phyloP scores from a whole-genome alignment of 2,888 invertebrate genomes.

The Trachelus stipa region DNA sequence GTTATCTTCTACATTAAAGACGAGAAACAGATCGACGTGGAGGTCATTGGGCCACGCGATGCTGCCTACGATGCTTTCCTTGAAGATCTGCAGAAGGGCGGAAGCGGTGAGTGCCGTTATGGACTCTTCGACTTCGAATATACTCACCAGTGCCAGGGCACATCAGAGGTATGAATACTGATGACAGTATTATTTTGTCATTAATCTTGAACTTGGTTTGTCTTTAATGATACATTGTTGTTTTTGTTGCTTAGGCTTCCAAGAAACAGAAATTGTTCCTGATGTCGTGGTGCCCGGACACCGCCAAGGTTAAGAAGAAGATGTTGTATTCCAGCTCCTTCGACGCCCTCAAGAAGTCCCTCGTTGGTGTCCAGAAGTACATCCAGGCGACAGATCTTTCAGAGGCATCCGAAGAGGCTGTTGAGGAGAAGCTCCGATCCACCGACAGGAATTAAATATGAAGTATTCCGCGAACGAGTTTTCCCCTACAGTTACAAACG shows the following conservation, averaged over 20 bases:
- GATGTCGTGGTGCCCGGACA: slow-evolving; percentile 99
- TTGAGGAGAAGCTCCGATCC: slow-evolving; percentile 93
- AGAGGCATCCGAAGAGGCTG: slow-evolving; percentile 93
- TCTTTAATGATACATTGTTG: background rate
- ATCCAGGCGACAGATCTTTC: slow-evolving; percentile 96
- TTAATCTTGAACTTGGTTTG: background rate
- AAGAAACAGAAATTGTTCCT: slow-evolving; percentile 98
- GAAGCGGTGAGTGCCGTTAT: slow-evolving; percentile 96
- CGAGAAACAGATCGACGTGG: slow-evolving; percentile 96
- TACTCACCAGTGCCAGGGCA: slow-evolving; percentile 96
- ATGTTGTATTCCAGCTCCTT: slow-evolving; percentile 93
- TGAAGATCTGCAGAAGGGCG: slow-evolving; percentile 90
- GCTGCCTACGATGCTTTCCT: slow-evolving; percentile 95
- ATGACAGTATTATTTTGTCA: background rate
- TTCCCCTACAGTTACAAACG: background rate
- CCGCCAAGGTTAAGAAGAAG: slow-evolving; percentile 89
- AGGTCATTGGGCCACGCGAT: slow-evolving; percentile 89
- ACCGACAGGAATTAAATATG: slow-evolving; percentile 86
- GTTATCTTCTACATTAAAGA: slow-evolving; percentile 96
- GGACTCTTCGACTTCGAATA: slow-evolving; percentile 98
- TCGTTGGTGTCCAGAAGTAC: slow-evolving; percentile 97
- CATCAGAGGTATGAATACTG: slow-evolving; percentile 76
- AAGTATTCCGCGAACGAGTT: slow-evolving; percentile 2
- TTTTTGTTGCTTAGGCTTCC: slow-evolving; percentile 72
- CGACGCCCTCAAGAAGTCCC: slow-evolving; percentile 96